Evolutionary conservation across 2,113 vertebrate genomes (phyloP).

Genomic region (Dendropsophus ebraccatus): DNA sequence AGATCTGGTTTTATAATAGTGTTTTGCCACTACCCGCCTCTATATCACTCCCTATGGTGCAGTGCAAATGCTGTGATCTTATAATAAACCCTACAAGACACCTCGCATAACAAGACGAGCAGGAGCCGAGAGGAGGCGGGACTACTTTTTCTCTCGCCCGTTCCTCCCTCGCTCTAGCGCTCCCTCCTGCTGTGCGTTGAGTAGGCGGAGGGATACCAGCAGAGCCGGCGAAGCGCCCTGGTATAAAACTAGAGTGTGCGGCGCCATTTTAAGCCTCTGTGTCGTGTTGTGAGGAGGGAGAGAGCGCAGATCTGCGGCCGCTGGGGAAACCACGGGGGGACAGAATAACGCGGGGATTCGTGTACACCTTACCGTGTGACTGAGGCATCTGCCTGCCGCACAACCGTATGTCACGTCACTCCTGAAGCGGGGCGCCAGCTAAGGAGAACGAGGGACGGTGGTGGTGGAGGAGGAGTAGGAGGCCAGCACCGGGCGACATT

Average conservation of each 20-base stretch:
- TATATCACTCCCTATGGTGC: background rate
- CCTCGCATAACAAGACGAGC: background rate
- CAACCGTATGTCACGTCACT: background rate
- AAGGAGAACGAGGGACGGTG: background rate
- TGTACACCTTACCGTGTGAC: background rate
- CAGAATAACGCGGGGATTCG: background rate
- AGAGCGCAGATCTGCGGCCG: constrained; percentile 1
- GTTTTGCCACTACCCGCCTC: background rate
- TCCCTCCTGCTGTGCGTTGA: constrained; percentile 65
- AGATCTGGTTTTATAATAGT: background rate
- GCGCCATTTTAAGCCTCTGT: constrained; percentile 85
- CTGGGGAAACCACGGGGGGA: background rate
- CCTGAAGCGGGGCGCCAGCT: background rate
- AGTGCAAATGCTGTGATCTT: accelerated
- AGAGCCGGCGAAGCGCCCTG: constrained; percentile 48
- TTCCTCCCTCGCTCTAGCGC: constrained; percentile 61
- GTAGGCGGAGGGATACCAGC: constrained; percentile 80
- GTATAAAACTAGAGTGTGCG: constrained; percentile 73
- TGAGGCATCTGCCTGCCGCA: constrained; percentile 20
- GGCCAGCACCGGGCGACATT: constrained; percentile 31
- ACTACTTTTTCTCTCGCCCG: constrained; percentile 48
- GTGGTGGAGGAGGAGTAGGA: background rate
- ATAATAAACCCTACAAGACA: accelerated
- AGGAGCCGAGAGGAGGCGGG: background rate
- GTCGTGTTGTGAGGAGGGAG: constrained; percentile 63